Conservation (phyloP, 2,888 invertebrate genomes). For the Eupithecia subumbrata region DNA sequence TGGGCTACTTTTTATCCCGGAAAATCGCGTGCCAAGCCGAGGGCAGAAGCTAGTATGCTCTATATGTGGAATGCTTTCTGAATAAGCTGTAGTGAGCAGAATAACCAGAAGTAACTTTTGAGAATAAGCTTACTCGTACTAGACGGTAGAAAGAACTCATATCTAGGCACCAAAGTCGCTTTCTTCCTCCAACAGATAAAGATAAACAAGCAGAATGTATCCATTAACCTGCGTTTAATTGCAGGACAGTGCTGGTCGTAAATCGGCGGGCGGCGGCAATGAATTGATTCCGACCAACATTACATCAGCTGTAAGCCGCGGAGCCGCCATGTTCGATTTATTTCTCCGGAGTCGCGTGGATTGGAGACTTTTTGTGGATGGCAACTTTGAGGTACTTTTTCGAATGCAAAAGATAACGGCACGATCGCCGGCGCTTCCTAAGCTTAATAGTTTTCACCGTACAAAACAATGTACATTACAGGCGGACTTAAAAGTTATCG, state of each 20-base stretch:
- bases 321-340: constrained; percentile 54
- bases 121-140: not conserved
- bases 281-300: constrained; percentile 60
- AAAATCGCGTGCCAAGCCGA: too few species aligned
- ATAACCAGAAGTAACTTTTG: too few species aligned
- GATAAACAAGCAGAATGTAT: constrained; percentile 13
- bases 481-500: not conserved
- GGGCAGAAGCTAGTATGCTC: too few species aligned
- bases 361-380: constrained; percentile 23
- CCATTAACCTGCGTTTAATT: constrained; percentile 39
- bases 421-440: not conserved
- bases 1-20: too few species aligned
- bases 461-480: not conserved
- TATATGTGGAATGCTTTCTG: too few species aligned
- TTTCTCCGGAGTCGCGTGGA: constrained; percentile 44
- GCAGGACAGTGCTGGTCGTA: constrained; percentile 41
- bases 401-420: not conserved
- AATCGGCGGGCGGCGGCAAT: constrained; percentile 56
- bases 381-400: not conserved
- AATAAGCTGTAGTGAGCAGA: too few species aligned
- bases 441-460: not conserved
- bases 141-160: not conserved
- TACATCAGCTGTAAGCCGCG: constrained; percentile 56
- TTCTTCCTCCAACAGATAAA: not conserved
- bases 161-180: not conserved